phyloP scores from a whole-genome alignment of 2,113 vertebrate genomes.

The Galbula dea region DNA sequence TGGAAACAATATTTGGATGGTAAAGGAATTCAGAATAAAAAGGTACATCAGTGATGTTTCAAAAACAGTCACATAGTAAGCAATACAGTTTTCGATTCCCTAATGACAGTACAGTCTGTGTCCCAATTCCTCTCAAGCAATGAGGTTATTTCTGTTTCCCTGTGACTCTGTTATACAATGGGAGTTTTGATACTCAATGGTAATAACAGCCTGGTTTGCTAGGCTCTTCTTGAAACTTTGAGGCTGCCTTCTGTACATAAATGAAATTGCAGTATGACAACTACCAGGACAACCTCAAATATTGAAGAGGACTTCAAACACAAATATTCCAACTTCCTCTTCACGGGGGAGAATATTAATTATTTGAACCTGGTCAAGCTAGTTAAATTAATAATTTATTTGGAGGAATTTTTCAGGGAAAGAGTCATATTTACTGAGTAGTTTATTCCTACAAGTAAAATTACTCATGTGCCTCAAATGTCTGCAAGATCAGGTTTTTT shows the following conservation, averaged over 20 bases:
- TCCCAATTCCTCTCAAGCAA: conserved; percentile 38
- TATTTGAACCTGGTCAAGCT: conserved; percentile 26
- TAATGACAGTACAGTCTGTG: not conserved
- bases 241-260: conserved; percentile 34
- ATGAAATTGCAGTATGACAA: not conserved
- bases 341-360: not conserved
- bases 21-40: conserved; percentile 29
- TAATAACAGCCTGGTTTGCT: conserved; percentile 51
- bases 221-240: not conserved
- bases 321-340: not conserved
- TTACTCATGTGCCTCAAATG: not conserved
- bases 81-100: not conserved
- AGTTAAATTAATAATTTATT: conserved; percentile 49
- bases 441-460: not conserved
- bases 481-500: not conserved
- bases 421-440: not conserved
- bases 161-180: not conserved
- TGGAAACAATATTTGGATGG: not conserved
- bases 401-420: not conserved
- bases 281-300: conserved; percentile 43
- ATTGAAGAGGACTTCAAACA: not conserved
- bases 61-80: not conserved
- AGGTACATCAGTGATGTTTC: not conserved
- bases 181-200: not conserved
- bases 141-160: conserved; percentile 31